Conservation (phyloP, 2,888 invertebrate genomes). For the Opisthograptis luteolata region DNA sequence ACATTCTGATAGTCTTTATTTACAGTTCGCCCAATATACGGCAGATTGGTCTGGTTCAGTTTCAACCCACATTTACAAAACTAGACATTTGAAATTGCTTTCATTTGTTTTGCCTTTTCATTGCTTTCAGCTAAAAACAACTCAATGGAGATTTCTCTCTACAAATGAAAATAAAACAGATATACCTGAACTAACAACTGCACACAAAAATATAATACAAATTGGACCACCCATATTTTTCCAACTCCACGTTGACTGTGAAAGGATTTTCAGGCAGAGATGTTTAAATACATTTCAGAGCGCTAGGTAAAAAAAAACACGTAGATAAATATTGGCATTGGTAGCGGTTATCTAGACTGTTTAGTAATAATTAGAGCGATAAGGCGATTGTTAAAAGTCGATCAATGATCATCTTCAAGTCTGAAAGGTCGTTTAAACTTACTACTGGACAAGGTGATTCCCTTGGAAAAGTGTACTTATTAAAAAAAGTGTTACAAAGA, state of each 20-base stretch:
- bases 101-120: too few relatives aligned
- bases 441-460: constrained; percentile 4
- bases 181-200: constrained; percentile 26
- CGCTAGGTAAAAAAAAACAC: constrained; percentile 24
- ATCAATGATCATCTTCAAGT: constrained; percentile 25
- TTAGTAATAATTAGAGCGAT: constrained; percentile 45
- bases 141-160: not conserved
- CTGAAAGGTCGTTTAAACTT: constrained; percentile 6
- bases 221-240: constrained; percentile 18
- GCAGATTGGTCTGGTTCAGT: too few relatives aligned
- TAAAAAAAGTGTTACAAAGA: too few relatives aligned
- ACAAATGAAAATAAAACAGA: not conserved
- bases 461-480: not conserved
- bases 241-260: constrained; percentile 31
- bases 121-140: too few relatives aligned
- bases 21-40: too few relatives aligned
- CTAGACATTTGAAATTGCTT: too few relatives aligned
- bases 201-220: constrained; percentile 16
- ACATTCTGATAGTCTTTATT: too few relatives aligned
- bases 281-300: constrained; percentile 45
- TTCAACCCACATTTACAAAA: too few relatives aligned
- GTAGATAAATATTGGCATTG: constrained; percentile 21
- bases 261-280: constrained; percentile 28
- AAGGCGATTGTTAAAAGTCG: constrained; percentile 41
- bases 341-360: constrained; percentile 39